phyloP scores from a whole-genome alignment of 2,113 vertebrate genomes.

The Gallinago undulata region DNA sequence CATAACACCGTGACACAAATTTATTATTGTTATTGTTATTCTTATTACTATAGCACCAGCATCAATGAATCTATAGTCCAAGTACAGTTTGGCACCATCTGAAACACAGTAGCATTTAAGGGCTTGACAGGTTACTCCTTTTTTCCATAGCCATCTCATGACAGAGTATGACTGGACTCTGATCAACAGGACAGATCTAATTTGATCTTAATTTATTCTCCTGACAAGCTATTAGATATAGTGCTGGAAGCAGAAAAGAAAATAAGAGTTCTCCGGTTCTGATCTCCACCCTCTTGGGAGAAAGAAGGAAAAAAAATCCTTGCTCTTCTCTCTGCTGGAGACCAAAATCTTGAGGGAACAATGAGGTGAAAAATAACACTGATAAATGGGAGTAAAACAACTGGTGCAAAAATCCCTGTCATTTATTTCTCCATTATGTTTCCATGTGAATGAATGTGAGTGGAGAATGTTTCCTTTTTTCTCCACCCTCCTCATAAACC shows the following conservation, averaged over 20 bases:
- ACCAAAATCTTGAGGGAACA: neutral
- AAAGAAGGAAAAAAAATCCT: neutral
- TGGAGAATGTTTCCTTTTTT: neutral
- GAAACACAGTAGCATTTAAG: slow-evolving; percentile 1
- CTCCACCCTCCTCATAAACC: slow-evolving; percentile 46
- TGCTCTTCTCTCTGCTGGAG: neutral
- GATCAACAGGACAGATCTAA: neutral
- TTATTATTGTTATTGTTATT: neutral
- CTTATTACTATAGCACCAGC: neutral
- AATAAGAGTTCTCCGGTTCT: neutral
- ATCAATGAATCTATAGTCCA: neutral
- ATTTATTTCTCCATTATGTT: neutral
- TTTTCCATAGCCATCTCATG: neutral
- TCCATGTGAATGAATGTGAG: neutral
- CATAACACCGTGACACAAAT: fast-evolving
- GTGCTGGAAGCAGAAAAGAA: neutral
- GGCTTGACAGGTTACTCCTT: neutral
- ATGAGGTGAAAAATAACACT: neutral
- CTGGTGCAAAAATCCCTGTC: neutral
- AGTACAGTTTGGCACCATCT: neutral
- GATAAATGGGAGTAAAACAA: neutral
- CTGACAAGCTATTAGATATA: neutral
- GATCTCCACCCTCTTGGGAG: neutral
- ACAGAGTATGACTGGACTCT: neutral
- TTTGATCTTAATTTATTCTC: neutral